Evolutionary conservation across 2,888 invertebrate genomes (phyloP).

Genomic region (Orchestes rusci): DNA sequence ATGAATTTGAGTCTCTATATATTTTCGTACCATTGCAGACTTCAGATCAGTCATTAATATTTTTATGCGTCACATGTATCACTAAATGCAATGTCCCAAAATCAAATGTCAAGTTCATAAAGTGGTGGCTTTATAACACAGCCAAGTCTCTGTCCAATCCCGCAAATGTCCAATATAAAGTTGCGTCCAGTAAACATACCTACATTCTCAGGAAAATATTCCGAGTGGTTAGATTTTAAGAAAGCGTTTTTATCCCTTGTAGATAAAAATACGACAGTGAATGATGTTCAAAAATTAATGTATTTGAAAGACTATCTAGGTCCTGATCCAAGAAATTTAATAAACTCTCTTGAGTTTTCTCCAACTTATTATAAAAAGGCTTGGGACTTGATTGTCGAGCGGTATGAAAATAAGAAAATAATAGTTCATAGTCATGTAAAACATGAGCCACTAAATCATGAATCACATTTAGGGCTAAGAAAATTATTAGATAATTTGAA

Average conservation of each 20-base stretch:
- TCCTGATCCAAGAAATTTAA: not conserved
- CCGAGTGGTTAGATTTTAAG: not conserved
- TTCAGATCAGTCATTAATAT: no score
- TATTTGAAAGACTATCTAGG: conserved; percentile 12
- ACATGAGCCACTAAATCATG: not conserved
- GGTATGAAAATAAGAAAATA: conserved; percentile 20
- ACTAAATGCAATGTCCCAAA: not conserved
- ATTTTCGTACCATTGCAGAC: not conserved
- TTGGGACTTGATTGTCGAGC: conserved; percentile 15
- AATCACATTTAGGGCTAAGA: not conserved
- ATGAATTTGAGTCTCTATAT: conserved; percentile 1
- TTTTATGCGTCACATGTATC: not conserved
- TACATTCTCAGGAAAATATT: not conserved
- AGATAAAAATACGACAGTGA: conserved; percentile 1
- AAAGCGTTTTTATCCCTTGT: not conserved
- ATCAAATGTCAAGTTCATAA: not conserved
- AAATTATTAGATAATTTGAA: not conserved
- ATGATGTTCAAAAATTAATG: conserved; percentile 14
- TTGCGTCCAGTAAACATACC: not conserved
- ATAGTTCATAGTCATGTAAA: conserved; percentile 14
- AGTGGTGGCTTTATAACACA: not conserved
- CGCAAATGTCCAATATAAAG: not conserved
- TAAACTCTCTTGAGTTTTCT: conserved; percentile 10
- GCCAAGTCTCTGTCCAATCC: not conserved
- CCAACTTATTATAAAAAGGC: conserved; percentile 16